Conservation (phyloP, 2,113 vertebrate genomes). For the Mystacornis crossleyi region DNA sequence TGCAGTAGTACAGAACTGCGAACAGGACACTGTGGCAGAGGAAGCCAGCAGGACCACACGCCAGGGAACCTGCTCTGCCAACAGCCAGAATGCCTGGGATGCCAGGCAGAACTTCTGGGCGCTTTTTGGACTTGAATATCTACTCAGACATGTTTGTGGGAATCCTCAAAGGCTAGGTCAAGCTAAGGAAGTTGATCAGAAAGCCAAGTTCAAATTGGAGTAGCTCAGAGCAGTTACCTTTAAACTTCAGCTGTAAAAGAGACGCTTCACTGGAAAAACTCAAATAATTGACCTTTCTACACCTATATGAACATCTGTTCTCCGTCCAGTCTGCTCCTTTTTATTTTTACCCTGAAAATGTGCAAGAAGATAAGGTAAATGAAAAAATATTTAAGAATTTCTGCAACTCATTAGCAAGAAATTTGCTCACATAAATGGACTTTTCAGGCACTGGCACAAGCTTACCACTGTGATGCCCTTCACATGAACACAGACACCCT, state of each 20-base stretch:
- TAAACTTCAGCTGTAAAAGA: background rate
- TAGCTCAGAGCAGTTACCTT: background rate
- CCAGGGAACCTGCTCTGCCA: background rate
- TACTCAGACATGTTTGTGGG: fast-evolving
- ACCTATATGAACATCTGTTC: fast-evolving
- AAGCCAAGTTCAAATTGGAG: background rate
- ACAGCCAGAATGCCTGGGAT: background rate
- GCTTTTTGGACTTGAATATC: background rate
- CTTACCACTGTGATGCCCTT: background rate
- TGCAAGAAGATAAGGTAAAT: background rate
- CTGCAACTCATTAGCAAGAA: background rate
- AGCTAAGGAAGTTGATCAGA: background rate
- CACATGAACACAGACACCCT: background rate
- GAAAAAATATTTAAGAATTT: background rate
- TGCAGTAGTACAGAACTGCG: background rate
- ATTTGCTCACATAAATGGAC: background rate
- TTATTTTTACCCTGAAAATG: background rate
- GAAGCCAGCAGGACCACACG: background rate
- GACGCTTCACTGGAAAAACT: background rate
- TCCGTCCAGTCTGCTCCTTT: background rate
- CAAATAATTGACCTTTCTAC: background rate
- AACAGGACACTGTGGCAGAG: background rate
- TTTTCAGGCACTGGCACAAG: background rate
- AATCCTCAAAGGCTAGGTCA: background rate
- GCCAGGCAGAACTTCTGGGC: background rate